Conservation (phyloP, 2,797 vertebrate species). For the Adrianichthys oophorus region DNA sequence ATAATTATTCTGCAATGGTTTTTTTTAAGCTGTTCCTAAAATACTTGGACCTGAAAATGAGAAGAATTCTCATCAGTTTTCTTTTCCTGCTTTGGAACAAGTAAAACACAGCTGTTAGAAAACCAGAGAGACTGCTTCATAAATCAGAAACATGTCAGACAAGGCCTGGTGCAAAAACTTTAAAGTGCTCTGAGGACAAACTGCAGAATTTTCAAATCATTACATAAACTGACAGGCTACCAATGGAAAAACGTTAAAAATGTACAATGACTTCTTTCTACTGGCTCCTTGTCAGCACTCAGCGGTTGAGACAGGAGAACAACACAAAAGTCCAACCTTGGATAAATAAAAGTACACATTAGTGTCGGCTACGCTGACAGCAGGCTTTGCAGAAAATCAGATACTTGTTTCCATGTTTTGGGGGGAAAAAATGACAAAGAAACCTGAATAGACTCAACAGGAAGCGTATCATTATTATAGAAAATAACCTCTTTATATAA, state of each 20-base stretch:
- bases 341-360: conserved; percentile 4
- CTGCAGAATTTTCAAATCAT: conserved; percentile 26
- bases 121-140: conserved; percentile 12
- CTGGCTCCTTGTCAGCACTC: conserved; percentile 15
- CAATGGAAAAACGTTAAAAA: conserved; percentile 20
- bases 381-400: conserved; percentile 12
- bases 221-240: conserved; percentile 26
- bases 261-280: conserved; percentile 18
- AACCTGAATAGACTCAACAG: too few species aligned
- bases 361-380: conserved; percentile 10
- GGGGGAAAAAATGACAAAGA: too few species aligned
- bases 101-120: conserved; percentile 10
- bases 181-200: conserved; percentile 22
- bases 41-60: conserved; percentile 1
- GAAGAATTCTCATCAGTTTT: conserved; percentile 3
- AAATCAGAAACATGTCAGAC: conserved; percentile 3
- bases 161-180: conserved; percentile 16
- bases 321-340: conserved; percentile 11
- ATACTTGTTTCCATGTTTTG: background rate
- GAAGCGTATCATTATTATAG: too few species aligned
- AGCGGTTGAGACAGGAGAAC: conserved; percentile 7
- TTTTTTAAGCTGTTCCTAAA: too few species aligned
- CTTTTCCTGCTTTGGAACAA: conserved; percentile 10
- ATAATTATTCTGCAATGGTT: too few species aligned
- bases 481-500: too few species aligned